These are phyloP conservation scores for Drusus annulatus DNA, from an alignment of 1,140 invertebrate species.

Conservation along the genomic window DNA sequence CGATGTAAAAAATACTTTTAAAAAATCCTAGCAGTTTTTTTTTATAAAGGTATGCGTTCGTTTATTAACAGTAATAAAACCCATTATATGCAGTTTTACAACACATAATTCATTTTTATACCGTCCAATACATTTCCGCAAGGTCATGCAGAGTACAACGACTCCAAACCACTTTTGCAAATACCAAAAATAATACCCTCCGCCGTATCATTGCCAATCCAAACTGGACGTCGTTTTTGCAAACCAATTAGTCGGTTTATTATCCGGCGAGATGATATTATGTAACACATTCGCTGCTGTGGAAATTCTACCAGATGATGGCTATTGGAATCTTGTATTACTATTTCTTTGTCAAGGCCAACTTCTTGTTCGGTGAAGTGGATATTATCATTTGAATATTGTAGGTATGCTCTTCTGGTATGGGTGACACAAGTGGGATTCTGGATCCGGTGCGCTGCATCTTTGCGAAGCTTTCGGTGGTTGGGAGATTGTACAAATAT, in stretches of 20 bases:
- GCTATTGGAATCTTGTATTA: neutral
- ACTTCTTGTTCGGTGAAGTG: neutral
- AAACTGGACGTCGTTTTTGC: conserved; percentile 13
- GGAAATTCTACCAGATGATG: neutral
- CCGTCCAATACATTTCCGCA: neutral
- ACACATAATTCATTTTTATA: neutral
- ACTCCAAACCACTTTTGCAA: neutral
- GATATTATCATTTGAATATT: neutral
- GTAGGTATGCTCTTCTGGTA: no score
- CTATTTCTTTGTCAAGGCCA: conserved; percentile 22
- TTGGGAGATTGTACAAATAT: no score
- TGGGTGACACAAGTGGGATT: no score
- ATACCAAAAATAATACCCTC: neutral
- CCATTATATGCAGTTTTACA: neutral
- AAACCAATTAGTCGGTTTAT: conserved; percentile 22
- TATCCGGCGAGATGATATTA: conserved; percentile 13
- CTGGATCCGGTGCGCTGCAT: no score
- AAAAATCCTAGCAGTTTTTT: no score
- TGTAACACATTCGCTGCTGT: conserved; percentile 9
- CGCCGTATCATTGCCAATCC: neutral
- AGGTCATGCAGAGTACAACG: conserved; percentile 10
- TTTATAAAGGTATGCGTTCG: neutral
- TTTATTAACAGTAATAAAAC: neutral
- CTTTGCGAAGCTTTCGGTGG: no score
- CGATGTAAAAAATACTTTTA: no score